Evolutionary conservation across 2,797 vertebrate genomes (phyloP), one percentile per base, ranked within the genome.

Genomic region (Sciaenops ocellatus): DNA sequence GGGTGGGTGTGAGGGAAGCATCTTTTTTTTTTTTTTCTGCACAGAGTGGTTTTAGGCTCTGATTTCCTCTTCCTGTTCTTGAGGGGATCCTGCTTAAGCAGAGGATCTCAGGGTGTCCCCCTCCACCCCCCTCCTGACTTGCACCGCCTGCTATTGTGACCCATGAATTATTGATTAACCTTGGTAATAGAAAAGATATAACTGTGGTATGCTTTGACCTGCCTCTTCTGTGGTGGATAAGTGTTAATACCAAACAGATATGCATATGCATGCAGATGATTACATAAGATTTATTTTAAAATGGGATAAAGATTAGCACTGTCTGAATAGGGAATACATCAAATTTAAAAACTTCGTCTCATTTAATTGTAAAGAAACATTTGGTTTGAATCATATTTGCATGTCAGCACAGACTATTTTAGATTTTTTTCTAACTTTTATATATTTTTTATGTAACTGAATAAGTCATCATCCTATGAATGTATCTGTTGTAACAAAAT

Each of bases 131-230:
- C 50, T 44, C 82, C 76, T 38, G 52, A 77, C 77, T 86, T 38
- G 5, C 86, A 84, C 89, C 57, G 84, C 89, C 92, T 94, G 93
- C 89, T 94, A 94, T 94, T 94, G 93, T 94, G 92, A 92, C 80
- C 84, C 78, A 94, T 95, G 93, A 95, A 96, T 96, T 95, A 95
- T 96, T 95, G 91, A 96, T 94, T 90, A 90, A 87, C 92, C 89
- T 88, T 79, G 91, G 94, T 96, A 95, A 95, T 95, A 94, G 94
- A 93, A 95, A 95, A 94, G 80, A 94, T 94, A 93, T 91, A 93
- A 94, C 91, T 92, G 90, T 87, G 87, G 82, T 78, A 85, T 91
- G 89, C 80, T 93, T 90, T 92, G 91, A 91, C 92, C 90, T 92
- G 87, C 87, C 78, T 92, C 81, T 84, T 79, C 86, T 90, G 83